Conservation (phyloP, 2,888 invertebrate genomes). For the Silvanus unidentatus region DNA sequence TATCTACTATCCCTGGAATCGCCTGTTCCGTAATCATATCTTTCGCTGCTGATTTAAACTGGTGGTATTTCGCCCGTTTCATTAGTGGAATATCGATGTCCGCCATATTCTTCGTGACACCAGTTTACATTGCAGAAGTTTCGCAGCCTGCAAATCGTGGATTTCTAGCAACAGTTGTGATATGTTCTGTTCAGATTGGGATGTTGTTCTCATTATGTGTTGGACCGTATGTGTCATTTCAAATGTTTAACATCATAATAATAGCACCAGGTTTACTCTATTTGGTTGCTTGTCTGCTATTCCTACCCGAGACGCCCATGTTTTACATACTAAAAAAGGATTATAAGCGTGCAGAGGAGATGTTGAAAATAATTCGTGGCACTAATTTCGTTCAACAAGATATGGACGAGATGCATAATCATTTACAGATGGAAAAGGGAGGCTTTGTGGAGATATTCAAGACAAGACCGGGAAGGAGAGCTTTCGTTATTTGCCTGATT, state of each 20-base stretch:
- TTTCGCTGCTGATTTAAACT: slow-evolving; percentile 6
- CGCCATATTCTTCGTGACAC: slow-evolving; percentile 65
- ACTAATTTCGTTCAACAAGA: slow-evolving; percentile 54
- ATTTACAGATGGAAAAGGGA: slow-evolving; percentile 44
- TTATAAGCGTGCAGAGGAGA: slow-evolving; percentile 55
- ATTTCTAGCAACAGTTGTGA: slow-evolving; percentile 70
- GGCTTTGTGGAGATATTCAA: slow-evolving; percentile 43
- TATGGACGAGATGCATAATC: slow-evolving; percentile 43
- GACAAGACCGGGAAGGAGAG: slow-evolving; percentile 64
- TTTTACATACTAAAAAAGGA: slow-evolving; percentile 57
- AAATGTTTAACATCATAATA: slow-evolving; percentile 52
- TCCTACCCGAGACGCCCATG: slow-evolving; percentile 79
- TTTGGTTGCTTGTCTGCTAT: slow-evolving; percentile 57
- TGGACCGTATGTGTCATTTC: slow-evolving; percentile 67
- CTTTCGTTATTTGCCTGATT: slow-evolving; percentile 67
- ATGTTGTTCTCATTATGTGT: slow-evolving; percentile 63
- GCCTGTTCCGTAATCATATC: slow-evolving; percentile 38
- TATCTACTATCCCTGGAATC: slow-evolving; percentile 49
- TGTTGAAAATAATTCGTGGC: slow-evolving; percentile 63
- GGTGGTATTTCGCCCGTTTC: slow-evolving; percentile 53
- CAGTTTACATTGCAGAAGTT: slow-evolving; percentile 85
- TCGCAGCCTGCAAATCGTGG: slow-evolving; percentile 77
- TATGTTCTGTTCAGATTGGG: slow-evolving; percentile 65
- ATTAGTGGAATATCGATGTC: slow-evolving; percentile 62
- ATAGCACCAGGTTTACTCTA: slow-evolving; percentile 49